A percentile compares a stretch with the other conserved stretches of the same genome.
These are phyloP conservation scores for Leptopilina drosophilae DNA, from an alignment of 2,888 invertebrate species.

Conservation along the genomic window DNA sequence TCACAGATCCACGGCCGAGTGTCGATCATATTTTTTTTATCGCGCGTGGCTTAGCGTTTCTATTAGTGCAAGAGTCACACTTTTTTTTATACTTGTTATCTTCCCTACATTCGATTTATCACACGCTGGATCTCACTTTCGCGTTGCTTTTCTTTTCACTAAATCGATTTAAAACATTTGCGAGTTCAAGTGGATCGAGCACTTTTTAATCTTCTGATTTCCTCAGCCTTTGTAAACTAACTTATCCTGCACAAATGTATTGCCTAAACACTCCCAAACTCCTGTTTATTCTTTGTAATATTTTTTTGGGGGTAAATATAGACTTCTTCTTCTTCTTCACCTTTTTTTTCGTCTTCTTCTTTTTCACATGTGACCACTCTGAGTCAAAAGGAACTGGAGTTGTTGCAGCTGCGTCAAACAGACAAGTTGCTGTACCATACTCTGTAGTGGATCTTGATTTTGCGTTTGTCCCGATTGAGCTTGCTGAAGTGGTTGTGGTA, in stretches of 20 bases:
- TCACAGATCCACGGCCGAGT: conserved; percentile 74
- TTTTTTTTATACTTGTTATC: conserved; percentile 48
- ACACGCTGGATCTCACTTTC: conserved; percentile 55
- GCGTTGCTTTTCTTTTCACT: conserved; percentile 10
- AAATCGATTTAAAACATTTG: conserved; percentile 4
- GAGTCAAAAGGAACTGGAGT: conserved; percentile 72
- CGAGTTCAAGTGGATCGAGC: conserved; percentile 44
- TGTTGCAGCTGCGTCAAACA: conserved; percentile 65
- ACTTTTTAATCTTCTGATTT: conserved; percentile 48
- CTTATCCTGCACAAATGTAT: conserved; percentile 37
- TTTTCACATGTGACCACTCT: conserved; percentile 70
- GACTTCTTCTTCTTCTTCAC: background rate
- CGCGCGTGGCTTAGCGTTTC: conserved; percentile 64
- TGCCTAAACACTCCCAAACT: conserved; percentile 38
- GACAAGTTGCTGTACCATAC: conserved; percentile 73
- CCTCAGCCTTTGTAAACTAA: conserved; percentile 34
- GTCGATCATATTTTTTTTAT: conserved; percentile 65
- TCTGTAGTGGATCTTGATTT: conserved; percentile 73
- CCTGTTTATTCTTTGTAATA: conserved; percentile 40
- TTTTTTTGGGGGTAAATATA: conserved; percentile 12
- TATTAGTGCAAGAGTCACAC: conserved; percentile 47
- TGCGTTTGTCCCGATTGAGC: conserved; percentile 63
- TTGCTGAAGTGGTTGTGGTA: conserved; percentile 70
- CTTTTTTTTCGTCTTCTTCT: background rate
- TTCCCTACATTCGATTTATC: conserved; percentile 55